Evolutionary conservation across 2,113 vertebrate genomes (phyloP), one percentile per base, ranked within the genome.

Genomic region (Acinonyx jubatus): DNA sequence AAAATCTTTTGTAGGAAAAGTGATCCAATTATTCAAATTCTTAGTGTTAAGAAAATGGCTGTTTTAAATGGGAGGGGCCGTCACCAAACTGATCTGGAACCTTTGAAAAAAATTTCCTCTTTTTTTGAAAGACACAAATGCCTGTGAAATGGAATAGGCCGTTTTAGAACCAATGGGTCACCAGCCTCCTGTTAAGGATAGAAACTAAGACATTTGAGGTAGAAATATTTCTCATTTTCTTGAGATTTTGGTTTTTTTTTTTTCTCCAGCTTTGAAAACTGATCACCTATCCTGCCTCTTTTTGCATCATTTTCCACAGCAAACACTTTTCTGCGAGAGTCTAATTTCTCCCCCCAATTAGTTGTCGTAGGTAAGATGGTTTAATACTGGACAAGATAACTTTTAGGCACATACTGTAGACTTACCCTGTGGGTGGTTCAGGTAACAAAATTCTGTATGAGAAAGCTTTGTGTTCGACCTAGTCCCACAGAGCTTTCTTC

Each of bases 1-100:
- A 94, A 97, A 97, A 96, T 97, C 96, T 79, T 94, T 38, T 18
- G 68, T 84, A 88, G 36, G 96, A 89, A 97, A 98, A 96, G 55
- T 74, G 66, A 95, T 81, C 92, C 91, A 92, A 94, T 95, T 92
- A 93, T 91, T 95, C 82, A 96, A 90, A 95, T 90, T 95, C 76
- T 95, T 74, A 55, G 84, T 68, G 73, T 79, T 96, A 92, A 95
- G 87, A 82, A 96, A 98, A 96, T 83, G 92, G 73, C 66, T 93
- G 36, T 18, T 80, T 86, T 50, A 63, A 95, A 94, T 88, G 84
- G 76, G 52, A 87, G 76, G 71, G 74, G 45, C 74, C 87, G 66
- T 97, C 87, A 78, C n/a, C 71, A 66, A 96, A 96, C 55, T 82
- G 88, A 94, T 91, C 76, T 68, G 91, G 93, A 93, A 92, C 50